These are phyloP conservation scores for Promerops cafer DNA, from an alignment of 2,113 vertebrate species.

Conservation along the genomic window DNA sequence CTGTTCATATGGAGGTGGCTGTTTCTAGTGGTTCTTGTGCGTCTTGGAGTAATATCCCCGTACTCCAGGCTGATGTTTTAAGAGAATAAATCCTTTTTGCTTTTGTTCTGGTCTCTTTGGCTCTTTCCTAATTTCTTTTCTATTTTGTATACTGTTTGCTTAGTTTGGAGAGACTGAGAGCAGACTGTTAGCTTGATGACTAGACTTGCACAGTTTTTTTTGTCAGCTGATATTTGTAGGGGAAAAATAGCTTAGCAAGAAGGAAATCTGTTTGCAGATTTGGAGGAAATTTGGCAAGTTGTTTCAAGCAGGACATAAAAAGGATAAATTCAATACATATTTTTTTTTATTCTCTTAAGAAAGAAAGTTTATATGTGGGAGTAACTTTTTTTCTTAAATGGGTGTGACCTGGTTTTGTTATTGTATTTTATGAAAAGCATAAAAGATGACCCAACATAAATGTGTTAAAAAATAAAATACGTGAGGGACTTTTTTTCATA, in stretches of 20 bases:
- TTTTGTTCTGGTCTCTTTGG: background rate
- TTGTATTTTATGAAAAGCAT: background rate
- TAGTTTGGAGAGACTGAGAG: background rate
- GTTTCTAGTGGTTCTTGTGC: conserved; percentile 23
- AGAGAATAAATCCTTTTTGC: background rate
- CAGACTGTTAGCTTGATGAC: conserved; percentile 15
- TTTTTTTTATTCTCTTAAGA: background rate
- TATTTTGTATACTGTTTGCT: background rate
- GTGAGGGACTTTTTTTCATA: fast-evolving
- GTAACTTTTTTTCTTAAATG: background rate
- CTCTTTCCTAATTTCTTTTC: background rate
- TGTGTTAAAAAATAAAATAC: background rate
- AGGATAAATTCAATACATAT: background rate
- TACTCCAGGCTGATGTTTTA: background rate
- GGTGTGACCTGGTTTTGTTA: background rate
- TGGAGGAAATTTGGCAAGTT: conserved; percentile 29
- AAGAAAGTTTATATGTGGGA: background rate
- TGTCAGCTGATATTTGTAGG: conserved; percentile 44
- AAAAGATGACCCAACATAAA: background rate
- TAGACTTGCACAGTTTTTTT: conserved; percentile 24
- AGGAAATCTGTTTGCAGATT: conserved; percentile 14
- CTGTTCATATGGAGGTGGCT: conserved; percentile 7
- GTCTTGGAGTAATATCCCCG: background rate
- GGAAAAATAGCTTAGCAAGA: conserved; percentile 36
- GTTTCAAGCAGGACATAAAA: conserved; percentile 5